Evolutionary conservation across 2,888 invertebrate species (phyloP).

Genomic region (Eristalinus sepulchralis): DNA sequence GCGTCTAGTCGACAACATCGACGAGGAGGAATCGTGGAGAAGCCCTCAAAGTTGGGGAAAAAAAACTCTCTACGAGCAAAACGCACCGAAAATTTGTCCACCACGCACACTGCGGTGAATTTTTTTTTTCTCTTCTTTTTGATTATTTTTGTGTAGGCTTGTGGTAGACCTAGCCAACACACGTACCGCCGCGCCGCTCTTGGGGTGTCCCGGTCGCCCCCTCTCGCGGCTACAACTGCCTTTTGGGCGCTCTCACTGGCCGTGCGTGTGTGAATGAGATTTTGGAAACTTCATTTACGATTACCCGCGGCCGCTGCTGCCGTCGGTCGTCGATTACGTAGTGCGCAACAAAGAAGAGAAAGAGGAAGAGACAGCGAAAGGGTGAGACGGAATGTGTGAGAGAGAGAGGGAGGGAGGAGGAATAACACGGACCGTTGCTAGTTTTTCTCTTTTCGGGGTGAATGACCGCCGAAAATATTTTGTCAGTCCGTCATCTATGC

Average conservation of each 20-base stretch:
- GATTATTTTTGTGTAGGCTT: slow-evolving; percentile 25
- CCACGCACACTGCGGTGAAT: background rate
- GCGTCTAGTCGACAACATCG: slow-evolving; percentile 45
- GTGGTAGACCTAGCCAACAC: slow-evolving; percentile 4
- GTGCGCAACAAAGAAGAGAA: slow-evolving; percentile 30
- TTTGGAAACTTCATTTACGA: slow-evolving; percentile 63
- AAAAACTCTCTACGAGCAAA: background rate
- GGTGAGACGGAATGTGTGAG: too few species aligned
- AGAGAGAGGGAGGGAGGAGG: background rate
- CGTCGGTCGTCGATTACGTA: slow-evolving; percentile 49
- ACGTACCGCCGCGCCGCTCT: background rate
- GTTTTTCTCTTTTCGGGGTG: slow-evolving; percentile 73
- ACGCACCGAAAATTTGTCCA: background rate
- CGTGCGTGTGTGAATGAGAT: slow-evolving; percentile 35
- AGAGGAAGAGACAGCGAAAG: background rate
- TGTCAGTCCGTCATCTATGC: slow-evolving; percentile 47
- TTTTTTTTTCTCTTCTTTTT: background rate
- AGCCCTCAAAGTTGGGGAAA: background rate
- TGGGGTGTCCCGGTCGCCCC: background rate
- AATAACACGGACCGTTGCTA: slow-evolving; percentile 29
- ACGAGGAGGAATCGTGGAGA: background rate
- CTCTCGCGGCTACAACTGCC: background rate
- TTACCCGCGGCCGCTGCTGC: background rate
- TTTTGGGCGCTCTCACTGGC: slow-evolving; percentile 5
- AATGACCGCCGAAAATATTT: slow-evolving; percentile 80